Base-by-base conservation (phyloP, 2,113 vertebrate species). In the Trematomus loennbergii region DNA sequence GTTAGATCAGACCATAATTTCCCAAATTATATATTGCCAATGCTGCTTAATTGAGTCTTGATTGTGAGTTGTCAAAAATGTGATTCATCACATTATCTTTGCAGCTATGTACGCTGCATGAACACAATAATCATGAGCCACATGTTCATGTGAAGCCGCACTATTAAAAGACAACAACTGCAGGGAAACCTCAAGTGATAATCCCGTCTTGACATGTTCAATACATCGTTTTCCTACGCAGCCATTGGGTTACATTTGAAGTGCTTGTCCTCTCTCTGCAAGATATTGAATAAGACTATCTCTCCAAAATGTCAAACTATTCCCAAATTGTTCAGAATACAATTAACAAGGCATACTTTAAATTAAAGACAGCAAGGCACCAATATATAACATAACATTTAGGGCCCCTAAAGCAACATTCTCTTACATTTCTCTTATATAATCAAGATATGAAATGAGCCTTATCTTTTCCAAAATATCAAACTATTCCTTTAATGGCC, bases 91-190 rank as follows among this genome's bases (percentile, higher is more conserved):
- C n/a, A 58, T 16, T 0, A 40, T 25, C 11, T 55, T 6, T 71
- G 66, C 25, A 48, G 73, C 5, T 33, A 12, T 52, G 25, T 13
- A 54, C 1, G 3, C 60, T 50, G 65, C 33, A n/a, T 53, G 29
- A 13, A 49, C 53, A 33, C 36, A 63, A 57, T 43, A 22, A 66
- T 10, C 9, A 64, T 62, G 29, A 60, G 74, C 45, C 17, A 16
- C 59, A 43, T 75, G 66, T 46, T 77, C 15, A 53, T 81, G 12
- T 55, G 45, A 81, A 46, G 20, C 29, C 15, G n/a, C 33, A 4
- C 29, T 12, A 29, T 13, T 43, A 22, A 70, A 40, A 71, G 59
- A 61, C 16, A 3, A 18, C 9, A 7, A 53, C 25, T 54, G 12
- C 5, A 58, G 33, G 16, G 0, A 60, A 65, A 40, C 13, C 33